Evolutionary conservation across 2,113 vertebrate species (phyloP).

Genomic region (Herpetotheres cachinnans): DNA sequence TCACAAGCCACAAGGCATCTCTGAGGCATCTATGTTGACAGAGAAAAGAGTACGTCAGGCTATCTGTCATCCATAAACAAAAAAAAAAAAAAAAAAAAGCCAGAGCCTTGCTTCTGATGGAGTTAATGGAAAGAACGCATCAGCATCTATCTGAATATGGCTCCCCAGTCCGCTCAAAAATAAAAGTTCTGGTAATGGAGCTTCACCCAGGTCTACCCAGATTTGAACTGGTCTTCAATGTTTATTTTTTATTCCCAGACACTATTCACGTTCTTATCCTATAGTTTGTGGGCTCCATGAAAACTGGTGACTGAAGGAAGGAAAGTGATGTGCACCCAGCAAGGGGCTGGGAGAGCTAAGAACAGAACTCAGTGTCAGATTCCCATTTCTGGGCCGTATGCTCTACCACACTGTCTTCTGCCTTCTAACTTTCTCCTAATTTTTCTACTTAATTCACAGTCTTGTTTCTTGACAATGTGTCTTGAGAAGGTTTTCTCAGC

Average conservation of each 20-base stretch:
- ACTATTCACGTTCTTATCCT: not conserved
- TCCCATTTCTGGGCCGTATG: not conserved
- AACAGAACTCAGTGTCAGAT: not conserved
- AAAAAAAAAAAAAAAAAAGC: not conserved
- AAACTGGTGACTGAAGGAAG: not conserved
- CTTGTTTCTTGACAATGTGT: not conserved
- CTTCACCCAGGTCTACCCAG: not conserved
- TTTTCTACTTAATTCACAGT: not conserved
- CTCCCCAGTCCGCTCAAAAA: fast-evolving
- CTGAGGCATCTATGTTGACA: not conserved
- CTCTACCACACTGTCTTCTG: not conserved
- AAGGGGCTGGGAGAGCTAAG: not conserved
- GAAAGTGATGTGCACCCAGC: not conserved
- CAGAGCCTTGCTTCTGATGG: not conserved
- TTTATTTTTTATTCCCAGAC: not conserved
- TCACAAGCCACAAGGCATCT: not conserved
- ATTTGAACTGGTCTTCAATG: not conserved
- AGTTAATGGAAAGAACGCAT: not conserved
- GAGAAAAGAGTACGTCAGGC: not conserved
- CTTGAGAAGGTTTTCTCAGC: not conserved
- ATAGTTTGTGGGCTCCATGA: not conserved
- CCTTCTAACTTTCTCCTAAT: not conserved
- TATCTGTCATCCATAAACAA: not conserved
- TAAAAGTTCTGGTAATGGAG: not conserved
- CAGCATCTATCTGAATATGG: not conserved